Evolutionary conservation across 1,140 invertebrate species (phyloP).

Genomic region (Goniozus legneri): DNA sequence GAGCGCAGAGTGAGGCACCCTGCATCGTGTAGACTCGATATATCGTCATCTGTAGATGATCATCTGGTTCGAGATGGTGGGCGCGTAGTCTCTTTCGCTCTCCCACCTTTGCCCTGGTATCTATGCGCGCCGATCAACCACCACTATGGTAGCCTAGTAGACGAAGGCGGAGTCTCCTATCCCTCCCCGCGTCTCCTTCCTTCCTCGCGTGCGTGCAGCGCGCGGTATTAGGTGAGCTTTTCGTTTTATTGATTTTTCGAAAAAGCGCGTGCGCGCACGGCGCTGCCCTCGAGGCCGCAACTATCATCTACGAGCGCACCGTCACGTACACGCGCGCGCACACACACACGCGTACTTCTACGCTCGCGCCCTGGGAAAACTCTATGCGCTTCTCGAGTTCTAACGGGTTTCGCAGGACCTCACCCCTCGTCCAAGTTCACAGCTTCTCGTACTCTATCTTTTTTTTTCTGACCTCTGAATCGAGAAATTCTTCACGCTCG

Average conservation of each 20-base stretch:
- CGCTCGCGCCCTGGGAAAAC: neutral
- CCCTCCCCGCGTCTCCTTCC: constrained; percentile 37
- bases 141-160: constrained; percentile 50
- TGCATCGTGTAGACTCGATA: no score
- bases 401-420: neutral
- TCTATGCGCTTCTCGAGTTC: neutral
- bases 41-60: constrained; percentile 45
- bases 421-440: constrained; percentile 11
- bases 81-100: no score
- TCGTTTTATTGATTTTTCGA: constrained; percentile 57
- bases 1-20: constrained; percentile 22
- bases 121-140: constrained; percentile 45
- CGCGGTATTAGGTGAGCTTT: constrained; percentile 55
- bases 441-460: constrained; percentile 6
- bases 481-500: neutral
- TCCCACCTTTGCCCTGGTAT: constrained; percentile 42
- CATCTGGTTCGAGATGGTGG: constrained; percentile 47
- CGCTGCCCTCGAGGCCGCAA: constrained; percentile 38
- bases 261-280: constrained; percentile 54
- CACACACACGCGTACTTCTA: neutral
- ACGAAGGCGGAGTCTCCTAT: constrained; percentile 32
- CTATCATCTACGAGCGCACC: constrained; percentile 46
- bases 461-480: constrained; percentile 5
- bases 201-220: no score
- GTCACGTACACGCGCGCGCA: constrained; percentile 8